phyloP scores from a whole-genome alignment of 2,113 vertebrate species.

The Erythrocebus patas region DNA sequence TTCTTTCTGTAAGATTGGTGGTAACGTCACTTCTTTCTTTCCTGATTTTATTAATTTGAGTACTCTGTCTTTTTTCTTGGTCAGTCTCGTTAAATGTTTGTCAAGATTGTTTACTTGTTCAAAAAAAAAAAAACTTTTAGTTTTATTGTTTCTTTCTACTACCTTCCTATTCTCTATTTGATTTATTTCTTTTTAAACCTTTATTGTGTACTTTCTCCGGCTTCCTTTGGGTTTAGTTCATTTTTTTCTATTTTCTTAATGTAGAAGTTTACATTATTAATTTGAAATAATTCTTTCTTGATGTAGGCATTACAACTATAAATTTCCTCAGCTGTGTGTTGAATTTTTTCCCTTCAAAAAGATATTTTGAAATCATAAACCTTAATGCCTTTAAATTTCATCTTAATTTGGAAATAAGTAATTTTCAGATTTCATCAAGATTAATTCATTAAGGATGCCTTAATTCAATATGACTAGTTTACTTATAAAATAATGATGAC shows the following conservation, averaged over 20 bases:
- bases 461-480: not conserved
- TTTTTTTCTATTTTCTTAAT: not conserved
- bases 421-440: not conserved
- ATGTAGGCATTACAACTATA: not conserved
- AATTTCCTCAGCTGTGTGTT: not conserved
- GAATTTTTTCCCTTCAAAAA: not conserved
- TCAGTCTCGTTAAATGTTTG: not conserved
- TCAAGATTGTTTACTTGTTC: not conserved
- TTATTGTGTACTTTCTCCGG: not conserved
- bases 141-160: not conserved
- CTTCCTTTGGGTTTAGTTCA: not conserved
- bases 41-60: not conserved
- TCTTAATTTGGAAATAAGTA: not conserved
- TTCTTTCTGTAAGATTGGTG: not conserved
- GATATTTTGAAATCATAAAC: not conserved
- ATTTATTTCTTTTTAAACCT: not conserved
- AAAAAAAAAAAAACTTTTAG: not conserved
- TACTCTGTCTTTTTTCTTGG: not conserved
- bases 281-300: not conserved
- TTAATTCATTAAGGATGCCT: not conserved
- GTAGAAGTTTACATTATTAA: not conserved
- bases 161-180: not conserved
- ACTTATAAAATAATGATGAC: not conserved
- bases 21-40: not conserved
- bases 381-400: not conserved